Base-by-base conservation (phyloP, 1,140 invertebrate genomes). In the Onthophagus taurus region DNA sequence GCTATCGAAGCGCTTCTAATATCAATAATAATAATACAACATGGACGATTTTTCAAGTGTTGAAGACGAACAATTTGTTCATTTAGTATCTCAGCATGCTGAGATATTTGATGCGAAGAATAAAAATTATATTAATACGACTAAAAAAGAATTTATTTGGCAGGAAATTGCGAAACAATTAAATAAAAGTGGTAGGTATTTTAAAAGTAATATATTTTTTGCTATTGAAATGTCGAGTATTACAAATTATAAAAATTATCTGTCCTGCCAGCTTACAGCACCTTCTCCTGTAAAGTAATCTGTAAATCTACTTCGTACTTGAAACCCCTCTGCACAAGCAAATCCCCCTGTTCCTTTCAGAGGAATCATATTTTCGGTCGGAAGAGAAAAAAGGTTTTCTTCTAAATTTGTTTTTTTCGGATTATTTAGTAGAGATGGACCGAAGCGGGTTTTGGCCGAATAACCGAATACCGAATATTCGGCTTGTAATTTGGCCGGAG, bases 221-320 rank as follows among this genome's bases (percentile, higher is more conserved):
- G n/a, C n/a, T 26, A 26, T 26, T 26, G n/a, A 26, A 26, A n/a
- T 26, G n/a, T 26, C 23, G 23, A 26, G n/a, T 26, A 26, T 26
- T 26, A 26, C 23, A 26, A 26, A 26, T 26, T 26, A 26, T 26
- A 7, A 26, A 26, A 26, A 6, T 26, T n/a, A 7, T 26, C 6
- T 26, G n/a, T 7, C 23, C 23, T 26, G 23, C 23, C 23, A 26
- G 23, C 23, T 26, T 26, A 26, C 23, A 26, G 23, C 23, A 26
- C 23, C 23, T 26, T 26, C 23, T 26, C 23, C n/a, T 26, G 23
- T n/a, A 26, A 47, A 47, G 30, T 41, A 47, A 39, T 47, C 30
- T 34, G 19, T 47, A 9, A 47, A 47, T 13, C 21, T 17, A 31
- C 29, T 47, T 33, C 31, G 16, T 9, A 47, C 38, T 12, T 47